Percentiles rank a stretch among this genome's conserved stretches.
Evolutionary conservation across 2,113 vertebrate genomes (phyloP).

Genomic region (Callospermophilus lateralis): DNA sequence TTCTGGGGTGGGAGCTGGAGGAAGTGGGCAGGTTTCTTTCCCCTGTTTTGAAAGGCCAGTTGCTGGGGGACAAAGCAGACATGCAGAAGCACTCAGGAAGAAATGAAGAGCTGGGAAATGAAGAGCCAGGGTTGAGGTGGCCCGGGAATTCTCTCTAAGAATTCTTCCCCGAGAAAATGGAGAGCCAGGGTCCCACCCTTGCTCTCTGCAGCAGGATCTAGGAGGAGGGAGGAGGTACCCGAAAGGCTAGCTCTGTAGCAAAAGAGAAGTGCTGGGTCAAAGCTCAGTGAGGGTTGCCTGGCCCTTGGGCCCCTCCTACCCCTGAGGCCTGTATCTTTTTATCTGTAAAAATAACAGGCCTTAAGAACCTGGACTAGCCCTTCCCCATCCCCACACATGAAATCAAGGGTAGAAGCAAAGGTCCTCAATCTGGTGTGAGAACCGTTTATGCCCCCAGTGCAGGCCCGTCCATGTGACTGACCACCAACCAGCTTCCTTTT

Average conservation of each 20-base stretch:
- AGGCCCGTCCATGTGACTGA: conserved; percentile 48
- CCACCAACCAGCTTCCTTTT: not conserved
- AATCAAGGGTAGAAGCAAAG: not conserved
- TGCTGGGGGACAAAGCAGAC: not conserved
- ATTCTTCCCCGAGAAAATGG: not conserved
- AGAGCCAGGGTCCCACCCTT: not conserved
- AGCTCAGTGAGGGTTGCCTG: not conserved
- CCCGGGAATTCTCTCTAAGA: not conserved
- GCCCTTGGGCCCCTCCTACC: not conserved
- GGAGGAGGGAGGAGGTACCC: not conserved
- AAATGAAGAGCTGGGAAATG: not conserved
- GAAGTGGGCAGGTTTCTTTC: conserved; percentile 61
- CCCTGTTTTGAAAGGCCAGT: conserved; percentile 35
- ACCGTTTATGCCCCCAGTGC: not conserved
- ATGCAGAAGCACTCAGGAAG: not conserved
- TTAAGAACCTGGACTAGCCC: not conserved
- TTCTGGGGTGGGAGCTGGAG: conserved; percentile 41
- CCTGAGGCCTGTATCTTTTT: not conserved
- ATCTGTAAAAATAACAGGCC: not conserved
- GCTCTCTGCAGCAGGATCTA: not conserved
- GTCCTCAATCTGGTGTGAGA: conserved; percentile 24
- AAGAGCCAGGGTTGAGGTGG: not conserved
- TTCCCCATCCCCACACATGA: not conserved
- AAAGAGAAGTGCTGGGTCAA: too few relatives aligned
- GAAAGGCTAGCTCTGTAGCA: not conserved